Percentiles rank a stretch among this genome's conserved stretches.
Evolutionary conservation across 2,888 invertebrate genomes (phyloP).

Genomic region (Leptinotarsa haldemani): DNA sequence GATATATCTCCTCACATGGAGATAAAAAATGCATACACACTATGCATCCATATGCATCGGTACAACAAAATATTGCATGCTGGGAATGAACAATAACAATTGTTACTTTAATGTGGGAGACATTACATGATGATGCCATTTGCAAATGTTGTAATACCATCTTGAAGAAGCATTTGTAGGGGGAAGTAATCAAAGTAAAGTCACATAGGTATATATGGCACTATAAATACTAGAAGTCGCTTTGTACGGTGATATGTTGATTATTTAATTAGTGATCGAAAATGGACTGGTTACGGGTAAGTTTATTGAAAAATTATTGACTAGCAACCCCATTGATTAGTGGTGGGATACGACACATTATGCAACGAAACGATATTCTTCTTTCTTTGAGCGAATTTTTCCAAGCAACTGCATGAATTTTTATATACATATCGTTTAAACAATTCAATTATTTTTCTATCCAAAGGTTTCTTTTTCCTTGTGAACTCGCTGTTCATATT

Average conservation of each 20-base stretch:
- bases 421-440: too few species aligned
- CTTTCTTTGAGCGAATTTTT: too few species aligned
- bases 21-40: conserved; percentile 41
- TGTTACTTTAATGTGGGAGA: conserved; percentile 28
- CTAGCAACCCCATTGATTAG: too few species aligned
- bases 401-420: too few species aligned
- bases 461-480: too few species aligned
- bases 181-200: conserved; percentile 53
- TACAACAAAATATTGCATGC: conserved; percentile 48
- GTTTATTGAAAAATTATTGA: conserved; percentile 26
- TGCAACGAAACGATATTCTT: too few species aligned
- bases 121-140: conserved; percentile 56
- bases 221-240: conserved; percentile 51
- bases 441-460: too few species aligned
- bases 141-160: conserved; percentile 60
- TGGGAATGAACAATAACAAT: conserved; percentile 47
- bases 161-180: conserved; percentile 56
- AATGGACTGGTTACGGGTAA: conserved; percentile 53
- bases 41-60: conserved; percentile 49
- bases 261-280: conserved; percentile 27
- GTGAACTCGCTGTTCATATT: too few species aligned
- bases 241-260: conserved; percentile 42
- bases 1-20: conserved; percentile 30
- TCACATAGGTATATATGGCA: conserved; percentile 40
- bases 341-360: too few species aligned